Conservation (phyloP, 2,113 vertebrate species). For the Oophaga pumilio region DNA sequence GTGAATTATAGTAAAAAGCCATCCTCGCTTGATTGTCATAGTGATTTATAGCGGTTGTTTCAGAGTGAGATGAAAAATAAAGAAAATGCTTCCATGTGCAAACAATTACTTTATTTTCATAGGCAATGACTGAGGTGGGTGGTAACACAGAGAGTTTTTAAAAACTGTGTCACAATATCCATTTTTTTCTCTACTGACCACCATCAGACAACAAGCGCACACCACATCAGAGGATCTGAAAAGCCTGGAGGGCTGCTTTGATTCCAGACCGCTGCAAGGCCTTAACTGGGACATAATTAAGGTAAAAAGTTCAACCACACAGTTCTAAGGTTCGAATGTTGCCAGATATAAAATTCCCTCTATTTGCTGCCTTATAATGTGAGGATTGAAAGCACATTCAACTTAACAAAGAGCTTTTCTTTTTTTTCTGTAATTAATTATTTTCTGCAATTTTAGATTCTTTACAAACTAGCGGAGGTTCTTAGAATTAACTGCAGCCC, state of each 20-base stretch:
- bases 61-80: conserved; percentile 69
- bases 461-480: conserved; percentile 65
- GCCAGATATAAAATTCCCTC: conserved; percentile 89
- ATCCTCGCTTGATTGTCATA: conserved; percentile 66
- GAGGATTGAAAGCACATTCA: conserved; percentile 88
- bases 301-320: conserved; percentile 97
- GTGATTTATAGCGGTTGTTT: conserved; percentile 84
- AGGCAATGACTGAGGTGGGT: conserved; percentile 88
- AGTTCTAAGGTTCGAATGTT: conserved; percentile 80
- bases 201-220: conserved; percentile 85
- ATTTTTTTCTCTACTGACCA: conserved; percentile 73
- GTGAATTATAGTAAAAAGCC: conserved; percentile 60
- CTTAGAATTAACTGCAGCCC: conserved; percentile 55
- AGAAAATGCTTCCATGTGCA: conserved; percentile 81
- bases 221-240: conserved; percentile 91
- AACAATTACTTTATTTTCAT: conserved; percentile 90
- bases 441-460: conserved; percentile 76
- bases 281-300: conserved; percentile 94
- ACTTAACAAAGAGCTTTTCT: conserved; percentile 70
- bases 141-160: conserved; percentile 80
- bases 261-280: conserved; percentile 90
- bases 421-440: conserved; percentile 78
- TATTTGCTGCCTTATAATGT: conserved; percentile 77
- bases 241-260: conserved; percentile 85
- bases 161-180: conserved; percentile 82